Evolutionary conservation across 1,140 invertebrate species (phyloP).

Genomic region (Acyrthosiphon pisum): DNA sequence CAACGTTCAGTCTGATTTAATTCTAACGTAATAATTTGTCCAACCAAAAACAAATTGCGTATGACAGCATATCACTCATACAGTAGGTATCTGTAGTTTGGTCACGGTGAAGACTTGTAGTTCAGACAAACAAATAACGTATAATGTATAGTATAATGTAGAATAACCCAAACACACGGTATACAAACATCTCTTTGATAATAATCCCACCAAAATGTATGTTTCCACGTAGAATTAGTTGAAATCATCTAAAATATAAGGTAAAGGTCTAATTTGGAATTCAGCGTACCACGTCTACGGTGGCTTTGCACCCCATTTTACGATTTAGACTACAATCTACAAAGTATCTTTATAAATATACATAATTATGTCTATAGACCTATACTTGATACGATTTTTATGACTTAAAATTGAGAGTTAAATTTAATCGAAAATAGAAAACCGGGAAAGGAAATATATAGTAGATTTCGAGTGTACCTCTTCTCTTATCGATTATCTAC

Average conservation of each 20-base stretch:
- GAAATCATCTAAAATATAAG: neutral
- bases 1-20: neutral
- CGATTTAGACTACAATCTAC: neutral
- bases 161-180: neutral
- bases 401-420: neutral
- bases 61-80: slow-evolving; percentile 14
- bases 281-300: neutral
- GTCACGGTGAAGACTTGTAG: slow-evolving; percentile 1
- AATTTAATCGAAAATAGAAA: neutral
- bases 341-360: neutral
- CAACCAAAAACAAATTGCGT: neutral
- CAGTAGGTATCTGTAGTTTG: neutral
- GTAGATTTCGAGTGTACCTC: neutral
- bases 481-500: neutral
- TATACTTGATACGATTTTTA: neutral
- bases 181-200: slow-evolving; percentile 16
- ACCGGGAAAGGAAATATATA: neutral
- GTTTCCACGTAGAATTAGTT: neutral
- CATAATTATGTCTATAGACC: neutral
- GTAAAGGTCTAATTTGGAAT: neutral
- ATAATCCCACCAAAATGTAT: neutral
- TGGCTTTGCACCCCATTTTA: neutral
- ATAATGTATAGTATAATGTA: neutral
- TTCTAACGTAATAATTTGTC: neutral
- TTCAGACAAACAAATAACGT: neutral